Conservation (phyloP, 2,797 vertebrate genomes). For the Eremophila alpestris region DNA sequence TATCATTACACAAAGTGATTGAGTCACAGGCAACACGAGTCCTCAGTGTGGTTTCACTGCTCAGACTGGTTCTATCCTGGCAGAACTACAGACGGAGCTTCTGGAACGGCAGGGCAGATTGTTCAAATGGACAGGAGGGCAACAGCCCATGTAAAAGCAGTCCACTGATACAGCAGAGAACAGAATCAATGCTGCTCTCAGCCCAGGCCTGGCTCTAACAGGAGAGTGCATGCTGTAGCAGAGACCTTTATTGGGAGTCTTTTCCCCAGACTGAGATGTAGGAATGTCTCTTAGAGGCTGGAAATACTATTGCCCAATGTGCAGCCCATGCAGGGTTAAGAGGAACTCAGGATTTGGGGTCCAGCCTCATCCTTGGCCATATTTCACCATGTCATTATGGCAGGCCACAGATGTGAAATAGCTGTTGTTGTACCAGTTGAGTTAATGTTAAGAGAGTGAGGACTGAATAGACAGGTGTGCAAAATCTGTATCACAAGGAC, state of each 20-base stretch:
- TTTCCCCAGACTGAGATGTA: not conserved
- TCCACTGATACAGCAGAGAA: not conserved
- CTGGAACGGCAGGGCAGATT: not conserved
- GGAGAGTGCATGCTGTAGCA: not conserved
- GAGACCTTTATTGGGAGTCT: not conserved
- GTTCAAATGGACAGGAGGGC: not conserved
- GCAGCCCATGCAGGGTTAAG: not conserved
- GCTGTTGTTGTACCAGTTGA: not conserved
- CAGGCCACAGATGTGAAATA: not conserved
- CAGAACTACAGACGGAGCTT: not conserved
- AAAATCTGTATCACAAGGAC: not conserved
- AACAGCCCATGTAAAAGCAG: not conserved
- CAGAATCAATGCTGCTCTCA: not conserved
- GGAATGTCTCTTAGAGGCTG: not conserved
- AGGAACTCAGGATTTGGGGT: not conserved
- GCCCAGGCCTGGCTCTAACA: not conserved
- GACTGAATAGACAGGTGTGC: not conserved
- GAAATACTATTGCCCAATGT: not conserved
- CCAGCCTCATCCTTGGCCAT: not conserved
- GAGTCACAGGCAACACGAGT: not conserved
- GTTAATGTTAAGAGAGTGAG: not conserved
- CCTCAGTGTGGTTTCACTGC: not conserved
- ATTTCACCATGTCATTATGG: not conserved
- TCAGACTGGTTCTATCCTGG: not conserved
- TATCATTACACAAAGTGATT: not conserved